Percentiles rank a stretch among this genome's conserved stretches.
These are phyloP conservation scores for Crotalus helleri DNA, from an alignment of 2,113 vertebrate species.

Conservation along the genomic window DNA sequence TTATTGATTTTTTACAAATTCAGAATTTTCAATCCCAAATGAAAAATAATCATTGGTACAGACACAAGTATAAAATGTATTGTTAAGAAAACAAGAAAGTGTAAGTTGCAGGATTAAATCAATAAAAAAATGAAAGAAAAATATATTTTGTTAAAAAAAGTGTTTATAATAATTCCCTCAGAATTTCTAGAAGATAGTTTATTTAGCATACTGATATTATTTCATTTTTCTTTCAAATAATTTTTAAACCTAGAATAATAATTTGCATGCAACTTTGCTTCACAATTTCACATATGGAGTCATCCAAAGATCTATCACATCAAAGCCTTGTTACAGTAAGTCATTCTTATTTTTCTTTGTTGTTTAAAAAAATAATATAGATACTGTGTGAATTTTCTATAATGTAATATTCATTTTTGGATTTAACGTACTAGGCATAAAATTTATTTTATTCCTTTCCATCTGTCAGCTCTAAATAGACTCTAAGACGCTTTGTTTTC, in stretches of 20 bases:
- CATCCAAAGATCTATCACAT: neutral
- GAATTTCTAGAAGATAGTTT: neutral
- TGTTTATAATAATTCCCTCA: neutral
- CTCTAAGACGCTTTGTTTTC: accelerated
- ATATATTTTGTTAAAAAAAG: neutral
- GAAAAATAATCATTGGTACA: slow-evolving; percentile 7
- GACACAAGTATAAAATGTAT: slow-evolving; percentile 13
- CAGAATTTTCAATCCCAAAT: neutral
- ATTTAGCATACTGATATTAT: neutral
- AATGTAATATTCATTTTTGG: neutral
- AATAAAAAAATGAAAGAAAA: neutral
- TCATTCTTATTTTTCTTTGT: neutral
- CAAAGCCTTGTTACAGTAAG: neutral
- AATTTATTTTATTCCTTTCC: neutral
- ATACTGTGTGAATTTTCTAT: neutral
- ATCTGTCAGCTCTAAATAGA: neutral
- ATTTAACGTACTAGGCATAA: neutral
- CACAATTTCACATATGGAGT: neutral
- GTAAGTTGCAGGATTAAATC: neutral
- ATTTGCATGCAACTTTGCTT: neutral
- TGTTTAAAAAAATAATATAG: neutral
- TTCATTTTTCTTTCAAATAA: neutral
- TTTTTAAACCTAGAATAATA: neutral
- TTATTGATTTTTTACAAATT: slow-evolving; percentile 14
- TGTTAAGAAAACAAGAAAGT: neutral